Evolutionary conservation across 2,888 invertebrate species (phyloP).

Genomic region (Cryptocheilus praepositus): DNA sequence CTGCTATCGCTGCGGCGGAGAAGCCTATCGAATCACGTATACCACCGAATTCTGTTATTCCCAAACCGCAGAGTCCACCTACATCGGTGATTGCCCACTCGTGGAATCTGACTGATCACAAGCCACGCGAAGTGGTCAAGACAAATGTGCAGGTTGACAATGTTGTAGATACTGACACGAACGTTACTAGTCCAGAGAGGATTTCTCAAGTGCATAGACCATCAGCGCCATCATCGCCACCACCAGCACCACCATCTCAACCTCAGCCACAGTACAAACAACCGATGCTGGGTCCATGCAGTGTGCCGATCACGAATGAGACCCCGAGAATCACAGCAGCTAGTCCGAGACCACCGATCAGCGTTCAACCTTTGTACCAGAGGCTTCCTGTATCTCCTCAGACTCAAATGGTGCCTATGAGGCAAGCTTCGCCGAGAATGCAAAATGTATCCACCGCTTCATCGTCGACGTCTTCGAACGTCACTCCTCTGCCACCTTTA

Average conservation of each 20-base stretch:
- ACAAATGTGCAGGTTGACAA: slow-evolving; percentile 53
- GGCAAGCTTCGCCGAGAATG: slow-evolving; percentile 66
- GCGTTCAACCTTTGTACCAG: slow-evolving; percentile 66
- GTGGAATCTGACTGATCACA: slow-evolving; percentile 77
- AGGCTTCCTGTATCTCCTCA: slow-evolving; percentile 68
- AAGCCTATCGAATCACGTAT: slow-evolving; percentile 55
- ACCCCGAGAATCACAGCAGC: slow-evolving; percentile 55
- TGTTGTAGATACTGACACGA: slow-evolving; percentile 11
- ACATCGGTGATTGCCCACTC: slow-evolving; percentile 78
- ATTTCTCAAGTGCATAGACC: slow-evolving; percentile 37
- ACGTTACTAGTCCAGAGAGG: slow-evolving; percentile 53
- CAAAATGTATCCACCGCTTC: slow-evolving; percentile 55
- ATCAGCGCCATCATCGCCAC: slow-evolving; percentile 38
- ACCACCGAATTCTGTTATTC: slow-evolving; percentile 39
- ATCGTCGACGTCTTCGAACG: slow-evolving; percentile 41
- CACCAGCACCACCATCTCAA: slow-evolving; percentile 47
- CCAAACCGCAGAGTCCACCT: slow-evolving; percentile 67
- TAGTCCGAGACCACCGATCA: slow-evolving; percentile 57
- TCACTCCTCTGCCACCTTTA: slow-evolving; percentile 60
- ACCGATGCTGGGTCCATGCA: slow-evolving; percentile 55
- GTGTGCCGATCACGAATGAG: slow-evolving; percentile 60
- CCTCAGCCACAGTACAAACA: slow-evolving; percentile 59
- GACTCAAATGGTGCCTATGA: slow-evolving; percentile 63
- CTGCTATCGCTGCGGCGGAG: slow-evolving; percentile 44
- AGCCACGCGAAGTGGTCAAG: slow-evolving; percentile 72